Base-by-base conservation (phyloP, 2,888 invertebrate species). In the Tribolium freemani region DNA sequence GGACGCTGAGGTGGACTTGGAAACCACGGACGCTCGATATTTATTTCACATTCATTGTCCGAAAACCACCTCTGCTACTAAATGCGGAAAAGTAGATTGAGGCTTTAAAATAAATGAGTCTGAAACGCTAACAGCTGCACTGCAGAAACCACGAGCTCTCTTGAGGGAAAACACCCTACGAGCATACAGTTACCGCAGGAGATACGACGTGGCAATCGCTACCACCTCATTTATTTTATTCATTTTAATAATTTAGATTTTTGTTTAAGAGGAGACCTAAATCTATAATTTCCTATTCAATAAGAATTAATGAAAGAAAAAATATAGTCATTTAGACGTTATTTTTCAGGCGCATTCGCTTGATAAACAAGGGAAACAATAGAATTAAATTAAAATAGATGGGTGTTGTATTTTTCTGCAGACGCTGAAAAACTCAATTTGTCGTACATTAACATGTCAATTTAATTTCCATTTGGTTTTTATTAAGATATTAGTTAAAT, bases 61-160 rank as follows among this genome's bases (percentile, higher is more conserved):
- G 54, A 9, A 56, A 56, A 46, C 58, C 45, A 58, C 58, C 44
- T 58, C 58, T 45, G 48, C 6, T 45, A 11, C 48, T 48, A 11
- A 58, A 58, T 58, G 6, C 58, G 21, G 10, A 46, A 46, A 48
- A 60, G 16, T 60, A 60, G 21, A 60, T 60, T 60, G 48, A 60
- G 60, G 26, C 46, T 45, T 60, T 60, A 21, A 48, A 60, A 60
- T 60, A 60, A 60, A 60, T 46, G 60, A 60, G 60, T 60, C 21
- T 48, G 60, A 60, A 60, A 48, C 60, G 21, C 48, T 20, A 48
- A 60, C 60, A 60, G 46, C 46, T 60, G 48, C 21, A 48, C 6
- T 38, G 38, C 38, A 38, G 38, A 38, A 38, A 38, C 38, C 38
- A 38, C 38, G 8, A 38, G 5, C 38, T 38, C 45, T 44, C 58